phyloP scores from a whole-genome alignment of 2,888 invertebrate genomes.

The Lutraria lutraria region DNA sequence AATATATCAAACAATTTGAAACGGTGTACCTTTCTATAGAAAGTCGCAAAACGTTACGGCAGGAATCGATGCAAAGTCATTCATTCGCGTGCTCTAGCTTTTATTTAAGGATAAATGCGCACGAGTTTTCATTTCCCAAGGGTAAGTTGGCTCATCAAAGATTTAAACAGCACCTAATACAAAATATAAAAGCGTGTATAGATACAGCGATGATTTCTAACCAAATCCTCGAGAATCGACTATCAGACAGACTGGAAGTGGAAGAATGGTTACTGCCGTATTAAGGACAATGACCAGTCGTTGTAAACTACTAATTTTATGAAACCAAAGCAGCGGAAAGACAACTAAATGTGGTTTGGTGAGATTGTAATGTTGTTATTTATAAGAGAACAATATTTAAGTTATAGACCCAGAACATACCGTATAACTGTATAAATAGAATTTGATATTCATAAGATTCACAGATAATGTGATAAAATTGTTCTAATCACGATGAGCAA shows the following conservation, averaged over 20 bases:
- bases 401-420: too few relatives aligned
- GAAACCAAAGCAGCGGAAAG: neutral
- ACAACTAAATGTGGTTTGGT: neutral
- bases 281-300: neutral
- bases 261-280: neutral
- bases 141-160: neutral
- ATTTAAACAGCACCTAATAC: neutral
- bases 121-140: neutral
- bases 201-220: neutral
- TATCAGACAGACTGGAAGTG: too few relatives aligned
- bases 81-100: neutral
- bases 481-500: too few relatives aligned
- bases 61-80: neutral
- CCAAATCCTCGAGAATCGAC: neutral
- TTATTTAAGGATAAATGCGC: neutral
- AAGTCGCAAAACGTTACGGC: neutral
- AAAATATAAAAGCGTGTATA: neutral
- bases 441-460: too few relatives aligned
- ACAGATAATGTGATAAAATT: too few relatives aligned
- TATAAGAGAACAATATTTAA: too few relatives aligned
- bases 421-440: too few relatives aligned
- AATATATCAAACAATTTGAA: neutral
- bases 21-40: neutral
- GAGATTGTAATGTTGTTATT: too few relatives aligned
- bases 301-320: conserved; percentile 3